Percentiles rank a stretch among this genome's conserved stretches.
Conservation (phyloP, 1,140 invertebrate species). For the Drosophila funebris region DNA sequence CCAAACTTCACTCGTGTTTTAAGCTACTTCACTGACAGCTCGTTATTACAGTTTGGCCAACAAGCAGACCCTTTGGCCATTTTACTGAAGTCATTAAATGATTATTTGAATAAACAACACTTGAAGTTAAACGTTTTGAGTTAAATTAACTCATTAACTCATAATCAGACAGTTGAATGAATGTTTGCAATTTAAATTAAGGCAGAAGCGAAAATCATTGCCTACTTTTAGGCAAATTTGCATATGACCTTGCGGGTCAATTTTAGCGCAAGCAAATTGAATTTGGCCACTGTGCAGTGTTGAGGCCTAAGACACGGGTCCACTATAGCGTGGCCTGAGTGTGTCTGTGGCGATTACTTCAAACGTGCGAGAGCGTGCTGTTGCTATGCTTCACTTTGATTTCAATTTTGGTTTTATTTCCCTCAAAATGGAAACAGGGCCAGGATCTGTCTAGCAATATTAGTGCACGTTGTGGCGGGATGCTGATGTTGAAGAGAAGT, state of each 20-base stretch:
- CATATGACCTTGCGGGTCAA: conserved; percentile 17
- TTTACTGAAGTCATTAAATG: conserved; percentile 4
- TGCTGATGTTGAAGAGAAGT: conserved; percentile 42
- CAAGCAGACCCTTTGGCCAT: not conserved
- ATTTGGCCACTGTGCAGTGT: conserved; percentile 44
- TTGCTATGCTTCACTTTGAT: not conserved
- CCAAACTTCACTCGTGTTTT: conserved; percentile 27
- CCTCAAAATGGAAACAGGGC: not conserved
- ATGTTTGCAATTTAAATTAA: not conserved
- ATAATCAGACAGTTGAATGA: conserved; percentile 8
- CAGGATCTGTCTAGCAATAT: not conserved
- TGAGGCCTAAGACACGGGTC: not conserved
- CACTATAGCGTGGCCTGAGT: conserved; percentile 3
- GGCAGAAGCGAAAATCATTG: not conserved
- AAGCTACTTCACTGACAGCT: conserved; percentile 24
- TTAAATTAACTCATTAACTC: not conserved
- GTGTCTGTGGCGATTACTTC: conserved; percentile 25
- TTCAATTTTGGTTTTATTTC: not conserved
- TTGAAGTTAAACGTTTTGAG: not conserved
- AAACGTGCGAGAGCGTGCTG: not conserved
- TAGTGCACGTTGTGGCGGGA: not conserved
- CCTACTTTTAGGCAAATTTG: conserved; percentile 11
- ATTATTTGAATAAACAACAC: not conserved
- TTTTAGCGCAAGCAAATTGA: conserved; percentile 32
- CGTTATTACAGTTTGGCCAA: not conserved